Conservation (phyloP, 2,888 invertebrate genomes). For the Chironomus tentans region DNA sequence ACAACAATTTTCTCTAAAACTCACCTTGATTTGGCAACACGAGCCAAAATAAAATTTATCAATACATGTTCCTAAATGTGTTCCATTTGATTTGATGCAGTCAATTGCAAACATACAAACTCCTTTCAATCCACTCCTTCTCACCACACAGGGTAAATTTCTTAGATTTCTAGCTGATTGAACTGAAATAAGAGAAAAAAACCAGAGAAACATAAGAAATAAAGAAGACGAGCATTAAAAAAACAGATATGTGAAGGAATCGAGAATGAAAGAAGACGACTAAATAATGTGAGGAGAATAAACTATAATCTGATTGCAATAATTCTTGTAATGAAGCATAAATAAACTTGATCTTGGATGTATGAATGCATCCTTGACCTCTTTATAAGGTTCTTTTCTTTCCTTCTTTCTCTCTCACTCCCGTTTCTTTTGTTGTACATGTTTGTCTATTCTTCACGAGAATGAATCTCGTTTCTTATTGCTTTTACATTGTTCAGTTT, state of each 20-base stretch:
- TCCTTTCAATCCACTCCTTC: slow-evolving; percentile 68
- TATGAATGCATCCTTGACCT: slow-evolving; percentile 15
- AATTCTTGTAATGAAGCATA: slow-evolving; percentile 5
- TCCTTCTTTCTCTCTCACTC: background rate
- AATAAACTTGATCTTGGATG: background rate
- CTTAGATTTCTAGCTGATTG: slow-evolving; percentile 78
- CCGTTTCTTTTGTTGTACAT: background rate
- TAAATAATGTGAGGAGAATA: too few relatives aligned
- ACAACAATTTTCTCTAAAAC: slow-evolving; percentile 26
- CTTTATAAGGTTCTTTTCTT: background rate
- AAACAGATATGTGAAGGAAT: too few relatives aligned
- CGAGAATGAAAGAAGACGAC: too few relatives aligned
- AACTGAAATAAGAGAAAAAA: slow-evolving; percentile 47
- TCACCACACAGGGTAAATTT: slow-evolving; percentile 77
- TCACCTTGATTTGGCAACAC: slow-evolving; percentile 67
- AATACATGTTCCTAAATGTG: slow-evolving; percentile 84
- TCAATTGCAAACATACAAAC: slow-evolving; percentile 92
- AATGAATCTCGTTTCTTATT: background rate
- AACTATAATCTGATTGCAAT: background rate
- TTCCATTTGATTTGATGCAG: slow-evolving; percentile 81
- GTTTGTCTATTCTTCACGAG: background rate
- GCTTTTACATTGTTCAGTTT: background rate
- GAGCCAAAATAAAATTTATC: slow-evolving; percentile 91
- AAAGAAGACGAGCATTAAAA: too few relatives aligned
- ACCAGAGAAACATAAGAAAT: background rate